Evolutionary conservation across 37 sponge, comb jelly and placozoan genomes (phyloP).

Genomic region (Tethya wilhelma): DNA sequence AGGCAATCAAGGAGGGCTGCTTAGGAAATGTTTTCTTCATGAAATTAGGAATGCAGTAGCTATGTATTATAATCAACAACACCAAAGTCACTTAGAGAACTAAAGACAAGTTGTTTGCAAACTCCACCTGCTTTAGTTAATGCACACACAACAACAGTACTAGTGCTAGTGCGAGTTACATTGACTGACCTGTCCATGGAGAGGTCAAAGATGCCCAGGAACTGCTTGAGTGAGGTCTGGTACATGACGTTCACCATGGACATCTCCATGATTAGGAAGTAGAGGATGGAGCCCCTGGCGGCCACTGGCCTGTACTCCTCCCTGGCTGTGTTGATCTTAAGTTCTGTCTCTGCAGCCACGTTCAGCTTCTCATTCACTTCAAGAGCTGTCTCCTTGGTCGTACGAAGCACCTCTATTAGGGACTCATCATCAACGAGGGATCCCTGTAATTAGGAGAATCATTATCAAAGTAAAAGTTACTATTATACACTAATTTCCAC

Average conservation of each 20-base stretch:
- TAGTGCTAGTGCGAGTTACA: too few species aligned
- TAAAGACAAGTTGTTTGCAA: too few species aligned
- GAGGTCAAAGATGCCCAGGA: constrained; percentile 92
- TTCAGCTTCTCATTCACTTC: constrained; percentile 95
- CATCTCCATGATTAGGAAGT: constrained; percentile 99
- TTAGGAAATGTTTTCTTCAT: too few species aligned
- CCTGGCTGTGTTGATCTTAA: constrained; percentile 95
- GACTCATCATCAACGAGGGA: constrained; percentile 97
- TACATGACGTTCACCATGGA: constrained; percentile 99
- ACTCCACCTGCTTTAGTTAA: too few species aligned
- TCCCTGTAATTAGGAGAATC: constrained; percentile 77
- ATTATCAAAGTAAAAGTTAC: too few species aligned
- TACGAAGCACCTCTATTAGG: constrained; percentile 90
- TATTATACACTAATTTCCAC: too few species aligned
- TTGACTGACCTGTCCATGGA: constrained; percentile 83
- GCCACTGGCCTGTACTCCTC: constrained; percentile 99
- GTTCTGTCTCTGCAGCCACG: constrained; percentile 95
- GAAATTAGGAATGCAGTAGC: too few species aligned
- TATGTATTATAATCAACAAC: too few species aligned
- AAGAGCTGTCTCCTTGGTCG: constrained; percentile 93
- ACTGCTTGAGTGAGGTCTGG: constrained; percentile 96
- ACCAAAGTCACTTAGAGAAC: too few species aligned
- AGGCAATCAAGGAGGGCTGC: too few species aligned
- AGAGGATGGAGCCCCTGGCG: constrained; percentile 93
- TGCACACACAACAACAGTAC: too few species aligned